These are phyloP conservation scores for Hylaeus volcanicus DNA, from an alignment of 1,140 invertebrate genomes.

Conservation along the genomic window DNA sequence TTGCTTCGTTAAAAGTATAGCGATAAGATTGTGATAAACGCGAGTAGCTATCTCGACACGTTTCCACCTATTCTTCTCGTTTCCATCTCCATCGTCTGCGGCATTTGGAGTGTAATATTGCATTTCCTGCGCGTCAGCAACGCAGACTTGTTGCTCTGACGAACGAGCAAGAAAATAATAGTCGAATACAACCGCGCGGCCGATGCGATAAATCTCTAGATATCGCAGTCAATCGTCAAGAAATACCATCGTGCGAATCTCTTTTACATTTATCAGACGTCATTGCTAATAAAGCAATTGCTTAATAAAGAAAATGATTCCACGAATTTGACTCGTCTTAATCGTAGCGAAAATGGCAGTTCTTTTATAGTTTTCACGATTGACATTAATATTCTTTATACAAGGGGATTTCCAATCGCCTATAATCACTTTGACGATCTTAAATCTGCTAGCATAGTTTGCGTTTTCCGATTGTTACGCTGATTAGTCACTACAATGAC, in stretches of 20 bases:
- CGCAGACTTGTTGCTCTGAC: too few relatives aligned
- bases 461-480: background rate
- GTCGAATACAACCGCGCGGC: background rate
- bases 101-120: background rate
- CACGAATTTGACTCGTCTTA: too few relatives aligned
- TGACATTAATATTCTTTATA: too few relatives aligned
- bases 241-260: background rate
- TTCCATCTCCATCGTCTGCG: too few relatives aligned
- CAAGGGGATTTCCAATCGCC: too few relatives aligned
- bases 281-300: too few relatives aligned
- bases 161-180: conserved; percentile 2
- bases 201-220: too few relatives aligned
- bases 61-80: background rate
- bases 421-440: background rate
- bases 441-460: too few relatives aligned
- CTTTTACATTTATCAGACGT: too few relatives aligned
- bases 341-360: too few relatives aligned
- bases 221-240: background rate
- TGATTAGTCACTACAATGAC: background rate
- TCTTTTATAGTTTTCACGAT: too few relatives aligned
- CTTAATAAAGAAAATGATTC: too few relatives aligned
- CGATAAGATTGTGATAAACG: background rate
- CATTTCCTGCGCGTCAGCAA: conserved; percentile 4
- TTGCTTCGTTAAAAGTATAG: background rate
- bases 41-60: background rate